Conservation (phyloP, 2,113 vertebrate genomes). For the Apeltes quadracus region DNA sequence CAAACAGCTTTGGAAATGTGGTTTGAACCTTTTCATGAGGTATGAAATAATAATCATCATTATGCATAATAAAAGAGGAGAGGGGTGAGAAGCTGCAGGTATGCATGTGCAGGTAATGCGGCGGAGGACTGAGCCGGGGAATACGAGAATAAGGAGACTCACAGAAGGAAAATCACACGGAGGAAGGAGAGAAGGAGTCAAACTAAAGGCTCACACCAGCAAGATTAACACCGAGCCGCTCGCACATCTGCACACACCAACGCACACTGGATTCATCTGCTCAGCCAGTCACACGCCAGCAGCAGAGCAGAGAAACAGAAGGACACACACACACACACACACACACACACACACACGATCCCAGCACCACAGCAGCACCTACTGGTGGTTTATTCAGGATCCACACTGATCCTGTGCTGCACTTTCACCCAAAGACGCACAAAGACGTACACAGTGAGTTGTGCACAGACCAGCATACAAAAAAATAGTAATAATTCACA, state of each 20-base stretch:
- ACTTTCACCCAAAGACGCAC: not conserved
- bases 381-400: slow-evolving; percentile 34
- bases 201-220: slow-evolving; percentile 31
- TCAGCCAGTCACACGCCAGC: slow-evolving; percentile 28
- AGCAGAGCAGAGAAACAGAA: slow-evolving; percentile 22
- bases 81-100: not conserved
- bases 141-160: slow-evolving; percentile 14
- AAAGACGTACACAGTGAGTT: not conserved
- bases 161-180: not conserved
- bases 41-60: not conserved
- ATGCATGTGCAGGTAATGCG: not conserved
- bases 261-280: slow-evolving; percentile 42
- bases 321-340: slow-evolving; percentile 1
- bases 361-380: slow-evolving; percentile 68
- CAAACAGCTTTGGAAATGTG: not conserved
- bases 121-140: not conserved
- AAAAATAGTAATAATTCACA: not conserved
- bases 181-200: slow-evolving; percentile 1
- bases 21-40: not conserved
- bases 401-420: slow-evolving; percentile 3
- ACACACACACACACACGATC: not conserved
- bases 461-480: slow-evolving; percentile 10
- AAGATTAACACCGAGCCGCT: slow-evolving; percentile 41
- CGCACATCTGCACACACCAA: slow-evolving; percentile 37
- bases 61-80: no score